Evolutionary conservation across 1,140 invertebrate genomes (phyloP).

Genomic region (Globodera ellingtonae): DNA sequence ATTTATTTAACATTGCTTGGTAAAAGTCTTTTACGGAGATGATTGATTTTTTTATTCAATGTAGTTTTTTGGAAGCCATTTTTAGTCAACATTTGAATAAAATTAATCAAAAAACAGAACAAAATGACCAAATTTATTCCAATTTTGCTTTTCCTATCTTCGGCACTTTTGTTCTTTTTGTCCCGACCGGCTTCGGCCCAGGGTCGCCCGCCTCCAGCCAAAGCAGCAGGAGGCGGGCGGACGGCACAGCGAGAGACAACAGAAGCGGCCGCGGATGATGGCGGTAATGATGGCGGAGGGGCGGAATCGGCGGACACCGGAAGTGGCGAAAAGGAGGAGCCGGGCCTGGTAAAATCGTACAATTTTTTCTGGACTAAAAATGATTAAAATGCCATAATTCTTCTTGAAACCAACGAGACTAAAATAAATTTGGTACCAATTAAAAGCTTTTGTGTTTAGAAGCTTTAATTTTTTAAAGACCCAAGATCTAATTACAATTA

Average conservation of each 20-base stretch:
- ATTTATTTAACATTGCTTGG: too few species aligned
- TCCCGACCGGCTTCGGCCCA: not conserved
- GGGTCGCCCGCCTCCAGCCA: not conserved
- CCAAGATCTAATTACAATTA: too few species aligned
- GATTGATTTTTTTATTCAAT: too few species aligned
- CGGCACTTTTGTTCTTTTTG: not conserved
- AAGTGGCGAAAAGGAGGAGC: not conserved
- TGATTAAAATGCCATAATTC: too few species aligned
- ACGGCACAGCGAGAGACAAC: not conserved
- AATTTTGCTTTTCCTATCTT: not conserved
- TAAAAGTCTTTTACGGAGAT: too few species aligned
- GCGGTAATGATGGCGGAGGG: too few species aligned
- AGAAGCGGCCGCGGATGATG: not conserved
- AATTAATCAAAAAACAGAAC: too few species aligned
- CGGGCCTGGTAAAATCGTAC: not conserved
- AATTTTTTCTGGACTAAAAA: too few species aligned
- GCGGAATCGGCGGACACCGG: not conserved
- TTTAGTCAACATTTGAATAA: too few species aligned
- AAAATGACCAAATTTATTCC: not conserved
- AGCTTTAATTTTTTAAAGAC: too few species aligned
- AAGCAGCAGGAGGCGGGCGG: not conserved
- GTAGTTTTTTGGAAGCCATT: too few species aligned
- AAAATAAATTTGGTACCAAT: not conserved
- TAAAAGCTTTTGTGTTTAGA: not conserved
- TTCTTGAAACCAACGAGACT: too few species aligned